These are phyloP conservation scores for Myopa tessellatipennis DNA, from an alignment of 2,888 invertebrate genomes.

Conservation along the genomic window DNA sequence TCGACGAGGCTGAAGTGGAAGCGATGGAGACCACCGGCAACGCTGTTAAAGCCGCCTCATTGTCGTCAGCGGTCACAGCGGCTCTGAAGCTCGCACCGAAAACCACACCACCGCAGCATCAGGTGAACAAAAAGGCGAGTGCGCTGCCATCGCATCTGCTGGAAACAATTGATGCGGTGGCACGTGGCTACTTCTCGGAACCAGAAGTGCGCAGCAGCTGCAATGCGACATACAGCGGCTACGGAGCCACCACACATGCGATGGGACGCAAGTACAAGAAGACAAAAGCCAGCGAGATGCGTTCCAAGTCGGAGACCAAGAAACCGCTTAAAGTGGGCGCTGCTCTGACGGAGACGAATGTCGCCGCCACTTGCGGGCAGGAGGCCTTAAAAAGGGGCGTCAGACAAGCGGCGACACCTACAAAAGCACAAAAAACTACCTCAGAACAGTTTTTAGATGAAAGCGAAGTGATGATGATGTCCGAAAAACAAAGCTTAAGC, in stretches of 20 bases:
- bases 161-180: constrained; percentile 59
- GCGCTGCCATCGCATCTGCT: constrained; percentile 57
- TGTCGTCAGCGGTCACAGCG: background rate
- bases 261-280: constrained; percentile 47
- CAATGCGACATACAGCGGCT: constrained; percentile 32
- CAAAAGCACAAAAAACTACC: constrained; percentile 44
- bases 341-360: constrained; percentile 9
- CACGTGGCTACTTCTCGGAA: constrained; percentile 67
- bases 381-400: background rate
- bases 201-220: constrained; percentile 59
- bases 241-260: background rate
- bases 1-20: constrained; percentile 42
- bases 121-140: constrained; percentile 53
- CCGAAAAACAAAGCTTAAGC: background rate
- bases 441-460: constrained; percentile 40
- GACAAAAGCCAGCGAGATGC: constrained; percentile 52
- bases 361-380: constrained; percentile 13
- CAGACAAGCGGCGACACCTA: constrained; percentile 23
- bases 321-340: constrained; percentile 53
- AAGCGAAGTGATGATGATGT: constrained; percentile 41
- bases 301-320: constrained; percentile 70
- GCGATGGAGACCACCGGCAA: constrained; percentile 17
- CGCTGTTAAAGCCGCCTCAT: constrained; percentile 26
- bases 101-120: constrained; percentile 55
- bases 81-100: constrained; percentile 47